Evolutionary conservation across 2,888 invertebrate genomes (phyloP).

Genomic region (Pollenia amentaria): DNA sequence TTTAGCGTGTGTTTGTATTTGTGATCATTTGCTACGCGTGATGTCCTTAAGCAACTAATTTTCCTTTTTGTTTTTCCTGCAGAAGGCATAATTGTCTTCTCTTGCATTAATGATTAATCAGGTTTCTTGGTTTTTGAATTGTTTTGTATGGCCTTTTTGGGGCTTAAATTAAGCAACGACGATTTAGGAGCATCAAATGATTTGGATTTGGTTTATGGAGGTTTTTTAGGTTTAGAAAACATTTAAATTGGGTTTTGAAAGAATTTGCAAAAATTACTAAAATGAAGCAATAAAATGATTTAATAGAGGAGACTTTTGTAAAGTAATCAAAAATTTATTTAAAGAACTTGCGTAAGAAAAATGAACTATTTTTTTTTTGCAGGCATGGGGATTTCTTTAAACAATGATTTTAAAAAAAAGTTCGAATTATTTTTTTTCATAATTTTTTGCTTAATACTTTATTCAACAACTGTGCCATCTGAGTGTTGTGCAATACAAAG

Average conservation of each 20-base stretch:
- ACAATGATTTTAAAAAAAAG: no score
- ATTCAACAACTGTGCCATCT: conserved; percentile 14
- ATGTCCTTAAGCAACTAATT: conserved; percentile 83
- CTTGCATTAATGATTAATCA: conserved; percentile 46
- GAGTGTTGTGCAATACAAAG: conserved; percentile 49
- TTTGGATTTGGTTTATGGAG: conserved; percentile 20
- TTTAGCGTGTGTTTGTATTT: conserved; percentile 23
- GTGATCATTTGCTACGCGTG: conserved; percentile 84
- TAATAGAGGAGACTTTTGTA: neutral
- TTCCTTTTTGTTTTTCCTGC: conserved; percentile 65
- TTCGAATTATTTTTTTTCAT: no score
- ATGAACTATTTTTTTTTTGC: neutral
- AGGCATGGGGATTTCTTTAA: neutral
- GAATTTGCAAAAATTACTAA: neutral
- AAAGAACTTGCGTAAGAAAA: neutral
- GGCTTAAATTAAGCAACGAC: conserved; percentile 7
- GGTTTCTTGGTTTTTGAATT: conserved; percentile 18
- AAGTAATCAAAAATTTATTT: conserved; percentile 4
- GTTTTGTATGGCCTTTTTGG: neutral
- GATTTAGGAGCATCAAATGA: conserved; percentile 2
- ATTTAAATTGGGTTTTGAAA: neutral
- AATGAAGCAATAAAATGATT: conserved; percentile 10
- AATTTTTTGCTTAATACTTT: conserved; percentile 6
- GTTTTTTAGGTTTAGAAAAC: neutral
- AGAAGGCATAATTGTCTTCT: conserved; percentile 58